A percentile compares a stretch with the other conserved stretches of the same genome.
Conservation (phyloP, 92 coral and sea anemone genomes). For the Isaurus tuberculatus region DNA sequence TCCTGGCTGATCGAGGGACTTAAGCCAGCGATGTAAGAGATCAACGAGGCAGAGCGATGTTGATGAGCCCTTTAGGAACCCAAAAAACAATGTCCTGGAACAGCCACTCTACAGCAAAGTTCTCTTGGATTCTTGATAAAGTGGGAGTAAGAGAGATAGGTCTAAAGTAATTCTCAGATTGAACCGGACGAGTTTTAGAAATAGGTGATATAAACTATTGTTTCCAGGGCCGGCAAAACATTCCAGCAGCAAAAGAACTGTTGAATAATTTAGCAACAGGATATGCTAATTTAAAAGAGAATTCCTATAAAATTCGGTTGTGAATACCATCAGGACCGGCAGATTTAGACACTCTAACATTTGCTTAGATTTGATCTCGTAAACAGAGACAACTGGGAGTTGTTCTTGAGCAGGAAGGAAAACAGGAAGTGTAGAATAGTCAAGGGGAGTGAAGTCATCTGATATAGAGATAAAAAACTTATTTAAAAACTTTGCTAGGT, state of each 20-base stretch:
- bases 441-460: no score
- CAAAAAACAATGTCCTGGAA: slow-evolving; percentile 15
- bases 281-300: no score
- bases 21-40: background rate
- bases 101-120: slow-evolving; percentile 27
- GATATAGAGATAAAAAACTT: no score
- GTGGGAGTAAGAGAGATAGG: slow-evolving; percentile 24
- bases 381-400: no score
- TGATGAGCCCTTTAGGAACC: slow-evolving; percentile 15
- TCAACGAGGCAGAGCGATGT: slow-evolving; percentile 25
- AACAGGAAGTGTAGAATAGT: no score
- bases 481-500: no score
- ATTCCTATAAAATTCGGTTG: no score
- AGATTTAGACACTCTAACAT: no score
- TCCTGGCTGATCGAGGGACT: no score
- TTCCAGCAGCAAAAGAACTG: background rate
- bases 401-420: no score
- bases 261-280: background rate
- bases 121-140: slow-evolving; percentile 17
- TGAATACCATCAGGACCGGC: background rate
- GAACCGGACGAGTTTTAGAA: background rate
- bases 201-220: slow-evolving; percentile 23
- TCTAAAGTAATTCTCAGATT: background rate
- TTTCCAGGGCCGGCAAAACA: slow-evolving; percentile 14
- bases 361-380: no score